phyloP scores from a whole-genome alignment of 1,140 invertebrate genomes.

The Bathynomus jamesi region DNA sequence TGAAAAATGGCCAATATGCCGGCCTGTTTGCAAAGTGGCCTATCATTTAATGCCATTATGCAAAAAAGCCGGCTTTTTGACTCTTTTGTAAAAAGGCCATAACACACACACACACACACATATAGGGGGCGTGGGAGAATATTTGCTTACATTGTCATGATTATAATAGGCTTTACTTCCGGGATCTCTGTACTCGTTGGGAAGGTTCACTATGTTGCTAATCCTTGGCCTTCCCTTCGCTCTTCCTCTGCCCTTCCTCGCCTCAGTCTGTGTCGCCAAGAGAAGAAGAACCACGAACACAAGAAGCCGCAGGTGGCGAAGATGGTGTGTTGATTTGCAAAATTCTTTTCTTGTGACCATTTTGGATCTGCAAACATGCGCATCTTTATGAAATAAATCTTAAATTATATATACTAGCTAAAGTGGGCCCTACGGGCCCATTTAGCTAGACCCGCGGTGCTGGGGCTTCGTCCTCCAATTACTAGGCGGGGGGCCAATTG shows the following conservation, averaged over 20 bases:
- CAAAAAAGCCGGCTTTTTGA: background rate
- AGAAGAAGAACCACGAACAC: background rate
- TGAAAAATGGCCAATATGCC: background rate
- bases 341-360: background rate
- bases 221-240: background rate
- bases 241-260: background rate
- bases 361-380: background rate
- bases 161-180: background rate
- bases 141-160: background rate
- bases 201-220: background rate
- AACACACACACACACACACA: no score
- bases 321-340: background rate
- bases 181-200: background rate
- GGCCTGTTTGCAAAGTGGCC: background rate
- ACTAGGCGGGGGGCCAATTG: no score
- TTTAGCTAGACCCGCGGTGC: no score
- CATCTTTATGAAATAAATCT: background rate
- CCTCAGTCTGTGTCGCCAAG: background rate
- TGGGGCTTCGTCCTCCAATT: no score
- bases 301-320: background rate
- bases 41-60: background rate
- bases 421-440: no score
- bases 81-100: background rate
- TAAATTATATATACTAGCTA: background rate
- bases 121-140: no score